Evolutionary conservation across 1,140 invertebrate species (phyloP).

Genomic region (Pseudomyrmex cubaensis): DNA sequence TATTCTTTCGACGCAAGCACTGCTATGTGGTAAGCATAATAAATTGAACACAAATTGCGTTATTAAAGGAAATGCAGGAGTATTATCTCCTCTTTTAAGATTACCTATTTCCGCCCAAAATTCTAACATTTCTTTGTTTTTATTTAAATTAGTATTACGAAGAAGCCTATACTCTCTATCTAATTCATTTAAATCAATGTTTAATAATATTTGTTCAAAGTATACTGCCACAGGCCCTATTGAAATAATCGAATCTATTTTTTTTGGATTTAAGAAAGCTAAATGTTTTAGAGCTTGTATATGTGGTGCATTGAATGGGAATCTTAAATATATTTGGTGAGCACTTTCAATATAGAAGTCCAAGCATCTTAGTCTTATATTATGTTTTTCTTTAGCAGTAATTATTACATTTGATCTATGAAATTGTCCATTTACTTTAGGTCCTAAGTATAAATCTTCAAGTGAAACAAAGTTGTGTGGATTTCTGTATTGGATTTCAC

Average conservation of each 20-base stretch:
- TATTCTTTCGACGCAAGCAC: slow-evolving; percentile 25
- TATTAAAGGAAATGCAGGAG: neutral
- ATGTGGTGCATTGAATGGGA: slow-evolving; percentile 48
- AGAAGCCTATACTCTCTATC: slow-evolving; percentile 7
- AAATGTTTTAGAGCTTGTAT: slow-evolving; percentile 24
- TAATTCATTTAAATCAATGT: slow-evolving; percentile 21
- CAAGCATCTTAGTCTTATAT: slow-evolving; percentile 56
- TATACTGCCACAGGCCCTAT: slow-evolving; percentile 4
- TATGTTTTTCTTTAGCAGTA: slow-evolving; percentile 16
- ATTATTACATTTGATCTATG: slow-evolving; percentile 29
- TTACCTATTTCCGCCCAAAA: slow-evolving; percentile 10
- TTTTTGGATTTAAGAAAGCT: neutral
- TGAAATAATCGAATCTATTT: slow-evolving; percentile 19
- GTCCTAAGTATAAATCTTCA: slow-evolving; percentile 59
- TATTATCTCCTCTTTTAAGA: slow-evolving; percentile 13
- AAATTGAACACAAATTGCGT: slow-evolving; percentile 5
- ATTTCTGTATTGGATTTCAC: slow-evolving; percentile 49
- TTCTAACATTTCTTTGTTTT: slow-evolving; percentile 11
- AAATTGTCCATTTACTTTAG: slow-evolving; percentile 50
- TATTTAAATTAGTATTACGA: slow-evolving; percentile 20
- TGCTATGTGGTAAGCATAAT: slow-evolving; percentile 24
- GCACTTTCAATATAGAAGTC: slow-evolving; percentile 54
- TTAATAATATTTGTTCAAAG: slow-evolving; percentile 4
- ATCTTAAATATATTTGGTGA: slow-evolving; percentile 52
- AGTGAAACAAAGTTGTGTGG: slow-evolving; percentile 39